A percentile compares a stretch with the other conserved stretches of the same genome.
phyloP scores from a whole-genome alignment of 1,140 invertebrate genomes.

The Ladona fulva region DNA sequence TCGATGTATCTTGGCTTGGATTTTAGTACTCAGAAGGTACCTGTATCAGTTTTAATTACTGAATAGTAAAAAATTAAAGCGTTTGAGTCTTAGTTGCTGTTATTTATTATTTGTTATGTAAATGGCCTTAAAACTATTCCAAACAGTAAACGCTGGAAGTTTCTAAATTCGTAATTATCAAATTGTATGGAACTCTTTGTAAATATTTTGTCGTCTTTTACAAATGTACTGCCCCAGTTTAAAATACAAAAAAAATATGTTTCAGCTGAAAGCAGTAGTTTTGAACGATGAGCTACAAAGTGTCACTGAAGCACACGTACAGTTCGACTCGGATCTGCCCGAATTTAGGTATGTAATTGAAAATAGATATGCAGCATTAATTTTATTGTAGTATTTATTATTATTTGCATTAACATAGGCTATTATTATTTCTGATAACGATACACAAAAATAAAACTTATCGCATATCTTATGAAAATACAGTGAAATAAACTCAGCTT shows the following conservation, averaged over 20 bases:
- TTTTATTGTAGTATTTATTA: too few relatives aligned
- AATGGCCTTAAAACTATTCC: too few relatives aligned
- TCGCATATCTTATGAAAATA: not conserved
- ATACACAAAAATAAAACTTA: not conserved
- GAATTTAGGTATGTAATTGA: conserved; percentile 65
- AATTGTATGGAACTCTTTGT: conserved; percentile 18
- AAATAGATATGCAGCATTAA: too few relatives aligned
- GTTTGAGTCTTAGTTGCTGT: too few relatives aligned
- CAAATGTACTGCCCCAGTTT: not conserved
- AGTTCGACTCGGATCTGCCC: conserved; percentile 82
- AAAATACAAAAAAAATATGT: conserved; percentile 27
- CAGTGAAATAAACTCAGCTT: not conserved
- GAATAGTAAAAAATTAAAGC: too few relatives aligned
- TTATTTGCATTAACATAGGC: too few relatives aligned
- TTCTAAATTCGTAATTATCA: conserved; percentile 12
- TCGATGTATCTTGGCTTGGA: conserved; percentile 58
- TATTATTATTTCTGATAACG: too few relatives aligned
- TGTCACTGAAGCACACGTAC: conserved; percentile 67
- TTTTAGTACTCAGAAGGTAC: conserved; percentile 74
- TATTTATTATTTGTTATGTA: too few relatives aligned
- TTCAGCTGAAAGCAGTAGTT: conserved; percentile 83
- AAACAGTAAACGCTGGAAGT: too few relatives aligned
- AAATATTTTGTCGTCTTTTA: conserved; percentile 23
- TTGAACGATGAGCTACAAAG: conserved; percentile 64
- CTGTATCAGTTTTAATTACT: conserved; percentile 8